A percentile compares a stretch with the other conserved stretches of the same genome.
Evolutionary conservation across 1,140 invertebrate genomes (phyloP).

Genomic region (Aplysia californica): DNA sequence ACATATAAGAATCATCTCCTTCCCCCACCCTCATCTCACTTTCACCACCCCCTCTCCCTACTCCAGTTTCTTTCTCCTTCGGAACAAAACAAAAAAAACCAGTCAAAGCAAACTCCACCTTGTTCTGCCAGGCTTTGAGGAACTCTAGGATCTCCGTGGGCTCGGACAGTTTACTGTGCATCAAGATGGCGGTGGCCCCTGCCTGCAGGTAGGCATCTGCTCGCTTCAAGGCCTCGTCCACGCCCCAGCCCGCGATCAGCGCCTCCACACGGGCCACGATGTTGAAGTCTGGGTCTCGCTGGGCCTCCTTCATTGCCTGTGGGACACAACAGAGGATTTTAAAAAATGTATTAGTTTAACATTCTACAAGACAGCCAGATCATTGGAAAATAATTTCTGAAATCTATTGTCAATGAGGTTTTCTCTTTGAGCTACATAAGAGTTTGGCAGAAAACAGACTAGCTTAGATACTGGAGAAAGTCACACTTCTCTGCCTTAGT

Average conservation of each 20-base stretch:
- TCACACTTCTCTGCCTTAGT: too few species aligned
- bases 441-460: too few species aligned
- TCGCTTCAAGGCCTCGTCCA: slow-evolving; percentile 68
- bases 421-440: too few species aligned
- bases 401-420: too few species aligned
- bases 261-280: slow-evolving; percentile 70
- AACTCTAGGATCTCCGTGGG: slow-evolving; percentile 69
- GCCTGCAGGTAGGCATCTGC: slow-evolving; percentile 69
- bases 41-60: neutral
- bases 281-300: slow-evolving; percentile 69
- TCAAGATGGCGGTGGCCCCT: slow-evolving; percentile 69
- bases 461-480: too few species aligned
- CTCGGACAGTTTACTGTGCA: slow-evolving; percentile 70
- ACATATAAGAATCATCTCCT: too few species aligned
- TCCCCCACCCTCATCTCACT: too few species aligned
- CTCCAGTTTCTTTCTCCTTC: neutral
- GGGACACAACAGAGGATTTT: too few species aligned
- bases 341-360: too few species aligned
- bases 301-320: slow-evolving; percentile 69
- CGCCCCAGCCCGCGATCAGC: slow-evolving; percentile 69
- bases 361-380: too few species aligned
- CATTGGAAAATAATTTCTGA: too few species aligned
- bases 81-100: neutral
- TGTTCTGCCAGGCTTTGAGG: slow-evolving; percentile 69
- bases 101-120: slow-evolving; percentile 38